Evolutionary conservation across 2,888 invertebrate species (phyloP).

Genomic region (Himalopsyche japonica): DNA sequence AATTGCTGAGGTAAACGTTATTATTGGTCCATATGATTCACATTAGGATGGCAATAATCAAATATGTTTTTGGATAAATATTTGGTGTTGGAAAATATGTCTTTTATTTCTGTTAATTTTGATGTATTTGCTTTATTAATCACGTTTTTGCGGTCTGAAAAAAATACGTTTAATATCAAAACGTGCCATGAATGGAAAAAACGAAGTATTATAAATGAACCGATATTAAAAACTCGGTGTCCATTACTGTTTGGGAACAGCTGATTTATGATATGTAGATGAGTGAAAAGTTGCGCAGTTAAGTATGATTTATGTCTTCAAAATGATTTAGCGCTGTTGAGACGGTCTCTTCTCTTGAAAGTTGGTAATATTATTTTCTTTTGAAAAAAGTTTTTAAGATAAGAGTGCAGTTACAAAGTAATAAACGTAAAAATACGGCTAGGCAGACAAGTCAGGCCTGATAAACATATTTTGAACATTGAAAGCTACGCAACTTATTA

Average conservation of each 20-base stretch:
- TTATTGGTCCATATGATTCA: too few relatives aligned
- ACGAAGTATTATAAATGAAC: not conserved
- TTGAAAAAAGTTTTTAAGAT: not conserved
- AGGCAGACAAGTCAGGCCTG: not conserved
- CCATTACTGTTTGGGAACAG: not conserved
- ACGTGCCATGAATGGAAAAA: not conserved
- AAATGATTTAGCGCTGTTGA: not conserved
- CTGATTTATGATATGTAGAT: not conserved
- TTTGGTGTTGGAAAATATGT: too few relatives aligned
- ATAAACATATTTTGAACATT: not conserved
- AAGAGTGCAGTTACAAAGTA: not conserved
- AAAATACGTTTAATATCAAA: too few relatives aligned
- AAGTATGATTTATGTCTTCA: not conserved
- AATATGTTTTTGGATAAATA: too few relatives aligned
- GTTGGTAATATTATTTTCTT: not conserved
- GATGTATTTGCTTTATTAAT: too few relatives aligned
- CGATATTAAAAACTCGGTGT: not conserved
- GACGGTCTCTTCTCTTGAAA: not conserved
- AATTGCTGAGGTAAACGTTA: too few relatives aligned
- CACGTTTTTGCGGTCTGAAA: too few relatives aligned
- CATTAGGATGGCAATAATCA: too few relatives aligned
- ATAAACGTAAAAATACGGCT: not conserved
- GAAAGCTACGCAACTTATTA: not conserved
- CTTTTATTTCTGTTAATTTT: too few relatives aligned
- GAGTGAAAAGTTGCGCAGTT: not conserved